Percentiles rank a stretch among this genome's conserved stretches.
Evolutionary conservation across 2,888 invertebrate genomes (phyloP).

Genomic region (Fragum fragum): DNA sequence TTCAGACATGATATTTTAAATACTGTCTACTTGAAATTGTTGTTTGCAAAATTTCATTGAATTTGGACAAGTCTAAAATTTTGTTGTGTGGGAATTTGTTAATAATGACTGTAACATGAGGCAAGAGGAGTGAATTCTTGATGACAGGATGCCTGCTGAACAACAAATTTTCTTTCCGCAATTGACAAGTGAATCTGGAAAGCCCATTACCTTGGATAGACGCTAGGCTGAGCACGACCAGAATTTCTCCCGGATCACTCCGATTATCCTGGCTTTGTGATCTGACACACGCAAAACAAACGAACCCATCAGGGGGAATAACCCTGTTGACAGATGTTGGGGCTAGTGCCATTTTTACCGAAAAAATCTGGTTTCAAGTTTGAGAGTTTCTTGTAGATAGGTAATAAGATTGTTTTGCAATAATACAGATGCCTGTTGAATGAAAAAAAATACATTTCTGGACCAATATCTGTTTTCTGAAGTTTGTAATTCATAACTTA

Average conservation of each 20-base stretch:
- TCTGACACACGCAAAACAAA: constrained; percentile 63
- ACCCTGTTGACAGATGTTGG: constrained; percentile 44
- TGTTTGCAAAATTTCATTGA: too few relatives aligned
- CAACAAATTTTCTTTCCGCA: constrained; percentile 44
- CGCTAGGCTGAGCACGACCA: constrained; percentile 34
- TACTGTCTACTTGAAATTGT: too few relatives aligned
- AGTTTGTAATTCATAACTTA: too few relatives aligned
- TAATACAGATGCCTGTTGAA: neutral
- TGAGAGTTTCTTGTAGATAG: neutral
- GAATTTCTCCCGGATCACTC: constrained; percentile 14
- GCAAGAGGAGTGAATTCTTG: constrained; percentile 90
- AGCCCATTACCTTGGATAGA: constrained; percentile 39
- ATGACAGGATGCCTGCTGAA: constrained; percentile 58
- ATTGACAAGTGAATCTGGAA: constrained; percentile 38
- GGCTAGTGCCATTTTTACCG: constrained; percentile 2
- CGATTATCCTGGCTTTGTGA: constrained; percentile 40
- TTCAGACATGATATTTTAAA: too few relatives aligned
- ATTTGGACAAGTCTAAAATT: too few relatives aligned
- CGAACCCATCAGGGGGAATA: constrained; percentile 52
- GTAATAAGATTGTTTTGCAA: neutral
- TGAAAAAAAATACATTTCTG: too few relatives aligned
- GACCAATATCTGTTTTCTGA: too few relatives aligned
- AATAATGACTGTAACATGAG: neutral
- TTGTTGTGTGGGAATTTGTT: neutral
- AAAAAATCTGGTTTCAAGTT: constrained; percentile 3